Conservation (phyloP, 2,113 vertebrate genomes). For the Struthio camelus region DNA sequence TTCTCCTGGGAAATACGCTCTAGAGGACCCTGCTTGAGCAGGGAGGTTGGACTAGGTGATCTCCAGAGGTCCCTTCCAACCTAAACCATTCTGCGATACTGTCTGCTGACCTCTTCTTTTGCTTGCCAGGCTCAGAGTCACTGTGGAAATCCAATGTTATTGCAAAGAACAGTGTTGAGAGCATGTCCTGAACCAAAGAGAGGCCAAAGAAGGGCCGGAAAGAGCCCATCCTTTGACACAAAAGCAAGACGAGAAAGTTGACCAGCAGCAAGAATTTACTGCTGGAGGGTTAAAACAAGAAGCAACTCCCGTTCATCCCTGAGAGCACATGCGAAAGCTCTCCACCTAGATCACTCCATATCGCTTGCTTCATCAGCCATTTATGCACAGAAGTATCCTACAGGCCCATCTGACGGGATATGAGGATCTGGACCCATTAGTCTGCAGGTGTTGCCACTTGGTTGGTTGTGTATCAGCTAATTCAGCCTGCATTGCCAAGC, state of each 20-base stretch:
- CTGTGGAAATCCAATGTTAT: neutral
- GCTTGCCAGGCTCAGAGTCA: neutral
- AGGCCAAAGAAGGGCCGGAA: neutral
- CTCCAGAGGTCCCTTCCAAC: too few species aligned
- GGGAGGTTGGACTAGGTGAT: too few species aligned
- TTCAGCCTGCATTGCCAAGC: slow-evolving; percentile 8
- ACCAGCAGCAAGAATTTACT: neutral
- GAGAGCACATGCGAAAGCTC: neutral
- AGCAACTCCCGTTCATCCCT: neutral
- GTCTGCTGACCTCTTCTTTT: neutral
- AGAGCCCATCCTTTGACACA: neutral
- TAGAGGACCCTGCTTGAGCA: too few species aligned
- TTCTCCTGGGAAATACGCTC: too few species aligned
- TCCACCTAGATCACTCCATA: neutral
- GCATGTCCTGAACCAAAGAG: neutral
- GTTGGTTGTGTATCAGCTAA: slow-evolving; percentile 11
- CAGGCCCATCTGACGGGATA: neutral
- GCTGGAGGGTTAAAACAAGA: neutral
- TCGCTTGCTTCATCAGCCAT: neutral
- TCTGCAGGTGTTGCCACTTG: slow-evolving; percentile 1
- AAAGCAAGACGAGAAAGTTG: fast-evolving
- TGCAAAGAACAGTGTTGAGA: neutral
- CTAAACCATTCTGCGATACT: neutral
- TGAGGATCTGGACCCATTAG: slow-evolving; percentile 1
- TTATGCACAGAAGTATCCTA: neutral